Conservation (phyloP, 2,797 vertebrate genomes). For the Taeniopygia guttata region DNA sequence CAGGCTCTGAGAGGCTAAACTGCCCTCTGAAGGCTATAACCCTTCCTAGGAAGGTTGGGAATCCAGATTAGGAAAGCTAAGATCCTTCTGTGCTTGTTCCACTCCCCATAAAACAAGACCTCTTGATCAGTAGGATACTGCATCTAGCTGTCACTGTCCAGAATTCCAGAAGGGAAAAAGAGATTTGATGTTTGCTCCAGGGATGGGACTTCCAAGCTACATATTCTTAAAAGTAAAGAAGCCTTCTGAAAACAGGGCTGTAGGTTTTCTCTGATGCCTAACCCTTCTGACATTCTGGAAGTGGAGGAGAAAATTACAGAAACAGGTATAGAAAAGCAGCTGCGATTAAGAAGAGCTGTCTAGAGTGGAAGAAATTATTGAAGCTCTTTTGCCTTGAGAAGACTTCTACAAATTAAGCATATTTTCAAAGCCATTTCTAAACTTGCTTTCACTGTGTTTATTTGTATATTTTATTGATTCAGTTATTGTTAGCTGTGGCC, state of each 20-base stretch:
- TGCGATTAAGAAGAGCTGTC: not conserved
- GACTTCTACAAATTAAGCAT: not conserved
- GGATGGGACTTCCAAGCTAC: not conserved
- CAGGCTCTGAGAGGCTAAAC: not conserved
- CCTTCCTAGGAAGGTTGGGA: not conserved
- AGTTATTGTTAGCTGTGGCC: not conserved
- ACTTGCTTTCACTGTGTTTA: not conserved
- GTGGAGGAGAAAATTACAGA: not conserved
- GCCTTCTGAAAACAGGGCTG: not conserved
- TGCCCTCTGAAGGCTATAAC: not conserved
- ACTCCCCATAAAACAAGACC: not conserved
- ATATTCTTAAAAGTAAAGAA: not conserved
- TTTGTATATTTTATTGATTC: not conserved
- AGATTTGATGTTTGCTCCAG: not conserved
- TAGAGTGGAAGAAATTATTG: not conserved
- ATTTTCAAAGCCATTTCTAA: not conserved
- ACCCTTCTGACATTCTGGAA: not conserved
- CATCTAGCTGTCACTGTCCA: not conserved
- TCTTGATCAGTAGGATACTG: not conserved
- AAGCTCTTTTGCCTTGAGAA: not conserved
- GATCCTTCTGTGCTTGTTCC: not conserved
- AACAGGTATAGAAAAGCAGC: not conserved
- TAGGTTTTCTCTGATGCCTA: not conserved
- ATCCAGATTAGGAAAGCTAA: not conserved
- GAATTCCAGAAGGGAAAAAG: not conserved